These are phyloP conservation scores for Coilia nasus DNA, from an alignment of 2,797 vertebrate species.

Conservation along the genomic window DNA sequence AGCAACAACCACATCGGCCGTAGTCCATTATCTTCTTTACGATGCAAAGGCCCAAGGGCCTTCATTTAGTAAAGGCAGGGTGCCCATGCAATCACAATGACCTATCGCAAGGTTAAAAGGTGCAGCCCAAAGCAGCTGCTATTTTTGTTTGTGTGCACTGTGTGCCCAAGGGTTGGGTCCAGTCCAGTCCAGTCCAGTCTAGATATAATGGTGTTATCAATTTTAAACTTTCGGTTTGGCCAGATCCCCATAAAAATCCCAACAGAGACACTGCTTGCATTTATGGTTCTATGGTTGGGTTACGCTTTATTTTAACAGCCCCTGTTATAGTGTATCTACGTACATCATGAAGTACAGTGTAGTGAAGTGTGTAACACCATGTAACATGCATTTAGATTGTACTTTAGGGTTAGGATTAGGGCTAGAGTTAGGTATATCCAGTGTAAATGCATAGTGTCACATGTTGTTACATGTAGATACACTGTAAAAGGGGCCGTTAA, in stretches of 20 bases:
- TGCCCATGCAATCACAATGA: slow-evolving; percentile 1
- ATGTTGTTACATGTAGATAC: too few species aligned
- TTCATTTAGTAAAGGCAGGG: neutral
- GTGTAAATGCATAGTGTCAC: too few species aligned
- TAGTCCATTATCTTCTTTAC: neutral
- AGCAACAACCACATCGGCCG: neutral
- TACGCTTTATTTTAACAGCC: too few species aligned
- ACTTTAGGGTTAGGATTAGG: too few species aligned
- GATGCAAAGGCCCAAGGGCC: neutral
- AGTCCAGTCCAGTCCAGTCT: neutral
- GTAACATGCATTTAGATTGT: too few species aligned
- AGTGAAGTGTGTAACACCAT: too few species aligned
- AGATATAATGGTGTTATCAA: neutral
- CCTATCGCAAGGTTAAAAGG: slow-evolving; percentile 14
- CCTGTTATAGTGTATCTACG: too few species aligned
- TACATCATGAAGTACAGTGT: too few species aligned
- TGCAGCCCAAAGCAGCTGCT: neutral
- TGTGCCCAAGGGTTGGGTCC: neutral
- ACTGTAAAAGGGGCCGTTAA: too few species aligned
- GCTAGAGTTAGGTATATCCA: too few species aligned
- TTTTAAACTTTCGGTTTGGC: neutral
- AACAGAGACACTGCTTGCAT: neutral
- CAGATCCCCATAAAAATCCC: neutral
- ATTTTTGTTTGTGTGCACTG: slow-evolving; percentile 4
- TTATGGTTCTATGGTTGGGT: too few species aligned